phyloP scores from a whole-genome alignment of 2,797 vertebrate genomes.

The Hylomyscus alleni region DNA sequence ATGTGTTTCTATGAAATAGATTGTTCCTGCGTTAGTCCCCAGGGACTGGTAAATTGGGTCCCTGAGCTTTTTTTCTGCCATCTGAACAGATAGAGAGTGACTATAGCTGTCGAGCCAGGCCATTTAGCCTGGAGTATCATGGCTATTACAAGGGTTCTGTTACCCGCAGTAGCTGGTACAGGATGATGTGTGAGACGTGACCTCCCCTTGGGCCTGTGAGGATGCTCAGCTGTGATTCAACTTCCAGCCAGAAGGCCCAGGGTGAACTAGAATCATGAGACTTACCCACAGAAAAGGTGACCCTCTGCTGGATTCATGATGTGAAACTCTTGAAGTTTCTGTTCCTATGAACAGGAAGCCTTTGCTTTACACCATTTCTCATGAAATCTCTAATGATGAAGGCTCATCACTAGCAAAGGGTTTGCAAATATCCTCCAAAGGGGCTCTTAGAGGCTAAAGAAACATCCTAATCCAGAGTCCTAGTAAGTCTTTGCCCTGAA shows the following conservation, averaged over 20 bases:
- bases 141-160: not conserved
- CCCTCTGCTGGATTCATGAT: constrained; percentile 61
- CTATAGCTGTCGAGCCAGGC: not conserved
- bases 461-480: not conserved
- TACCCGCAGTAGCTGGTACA: not conserved
- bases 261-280: constrained; percentile 49
- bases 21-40: not conserved
- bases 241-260: not conserved
- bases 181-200: not conserved
- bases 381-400: constrained; percentile 63
- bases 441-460: not conserved
- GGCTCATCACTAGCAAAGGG: not conserved
- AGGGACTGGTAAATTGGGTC: not conserved
- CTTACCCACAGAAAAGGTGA: constrained; percentile 71
- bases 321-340: constrained; percentile 77
- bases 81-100: not conserved
- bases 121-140: not conserved
- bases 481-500: not conserved
- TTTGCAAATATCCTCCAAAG: constrained; percentile 38
- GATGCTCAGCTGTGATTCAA: not conserved
- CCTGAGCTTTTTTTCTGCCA: not conserved
- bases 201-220: not conserved
- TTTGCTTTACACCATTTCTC: constrained; percentile 65
- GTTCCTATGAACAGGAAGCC: constrained; percentile 63
- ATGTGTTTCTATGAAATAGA: not conserved